Conservation (phyloP, 2,113 vertebrate genomes). For the Ginglymostoma cirratum region DNA sequence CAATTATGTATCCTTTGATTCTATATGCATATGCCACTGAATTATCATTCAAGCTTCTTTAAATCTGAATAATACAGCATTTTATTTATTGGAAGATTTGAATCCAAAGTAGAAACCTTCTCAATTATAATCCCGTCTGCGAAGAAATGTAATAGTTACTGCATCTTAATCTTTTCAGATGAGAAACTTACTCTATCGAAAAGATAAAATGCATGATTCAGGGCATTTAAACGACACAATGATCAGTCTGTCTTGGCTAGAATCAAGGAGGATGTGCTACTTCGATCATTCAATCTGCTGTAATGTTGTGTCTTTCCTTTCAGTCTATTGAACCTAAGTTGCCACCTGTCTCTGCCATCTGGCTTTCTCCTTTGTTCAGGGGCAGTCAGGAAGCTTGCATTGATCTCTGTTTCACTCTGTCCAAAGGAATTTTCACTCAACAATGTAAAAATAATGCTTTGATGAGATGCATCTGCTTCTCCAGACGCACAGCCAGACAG, state of each 20-base stretch:
- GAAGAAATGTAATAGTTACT: not conserved
- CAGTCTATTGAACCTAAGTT: conserved; percentile 30
- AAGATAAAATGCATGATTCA: not conserved
- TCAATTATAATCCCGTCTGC: not conserved
- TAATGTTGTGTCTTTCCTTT: conserved; percentile 23
- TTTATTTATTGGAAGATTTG: not conserved
- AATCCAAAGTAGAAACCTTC: not conserved
- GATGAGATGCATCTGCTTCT: conserved; percentile 7
- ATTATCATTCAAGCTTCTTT: not conserved
- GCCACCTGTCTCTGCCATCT: conserved; percentile 36
- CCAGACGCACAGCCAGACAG: conserved; percentile 12
- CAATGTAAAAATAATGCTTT: conserved; percentile 13
- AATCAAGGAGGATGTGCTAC: not conserved
- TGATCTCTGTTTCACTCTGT: not conserved
- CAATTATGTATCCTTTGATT: not conserved
- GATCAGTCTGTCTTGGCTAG: not conserved
- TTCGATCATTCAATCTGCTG: not conserved
- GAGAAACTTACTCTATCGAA: not conserved
- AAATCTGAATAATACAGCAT: not conserved
- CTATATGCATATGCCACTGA: no score
- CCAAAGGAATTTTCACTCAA: conserved; percentile 28
- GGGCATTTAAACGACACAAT: not conserved
- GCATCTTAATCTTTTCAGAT: not conserved
- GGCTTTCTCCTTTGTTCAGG: conserved; percentile 26
- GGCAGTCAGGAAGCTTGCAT: conserved; percentile 6